phyloP scores from a whole-genome alignment of 2,888 invertebrate species.

The Dilophus febrilis region DNA sequence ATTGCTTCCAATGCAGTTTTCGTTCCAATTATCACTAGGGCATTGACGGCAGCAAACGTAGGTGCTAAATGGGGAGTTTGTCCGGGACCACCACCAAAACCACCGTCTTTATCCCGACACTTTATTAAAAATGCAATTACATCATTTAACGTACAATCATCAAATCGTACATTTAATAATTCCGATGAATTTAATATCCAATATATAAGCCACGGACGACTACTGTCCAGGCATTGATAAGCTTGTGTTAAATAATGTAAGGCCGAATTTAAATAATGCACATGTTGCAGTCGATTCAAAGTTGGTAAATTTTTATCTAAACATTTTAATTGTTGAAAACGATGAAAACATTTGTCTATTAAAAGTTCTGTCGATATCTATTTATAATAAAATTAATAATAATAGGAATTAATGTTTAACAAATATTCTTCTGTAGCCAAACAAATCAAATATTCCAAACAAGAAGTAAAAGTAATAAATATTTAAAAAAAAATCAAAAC shows the following conservation, averaged over 20 bases:
- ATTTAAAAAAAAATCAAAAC: constrained; percentile 9
- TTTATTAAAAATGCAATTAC: constrained; percentile 42
- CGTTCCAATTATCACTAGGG: constrained; percentile 78
- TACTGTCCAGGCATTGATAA: constrained; percentile 80
- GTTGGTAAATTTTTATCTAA: constrained; percentile 40
- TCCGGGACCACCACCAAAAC: constrained; percentile 88
- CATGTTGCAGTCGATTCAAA: constrained; percentile 44
- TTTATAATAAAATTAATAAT: too few species aligned
- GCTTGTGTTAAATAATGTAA: constrained; percentile 46
- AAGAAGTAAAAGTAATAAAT: background rate
- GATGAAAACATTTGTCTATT: constrained; percentile 35
- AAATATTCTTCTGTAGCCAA: too few species aligned
- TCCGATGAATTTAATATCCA: constrained; percentile 90
- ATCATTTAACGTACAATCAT: constrained; percentile 34
- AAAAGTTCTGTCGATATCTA: constrained; percentile 40
- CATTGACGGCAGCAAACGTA: constrained; percentile 93
- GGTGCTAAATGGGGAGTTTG: constrained; percentile 89
- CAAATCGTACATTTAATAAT: constrained; percentile 48
- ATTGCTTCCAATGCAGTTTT: constrained; percentile 75
- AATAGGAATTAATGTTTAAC: too few species aligned
- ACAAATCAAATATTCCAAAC: background rate
- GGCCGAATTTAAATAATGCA: constrained; percentile 47
- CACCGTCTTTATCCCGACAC: constrained; percentile 40
- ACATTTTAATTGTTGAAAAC: constrained; percentile 31
- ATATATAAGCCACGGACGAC: constrained; percentile 91